Evolutionary conservation across 2,797 vertebrate species (phyloP), one percentile per base, ranked within the genome.

Genomic region (Pempheris klunzingeri): DNA sequence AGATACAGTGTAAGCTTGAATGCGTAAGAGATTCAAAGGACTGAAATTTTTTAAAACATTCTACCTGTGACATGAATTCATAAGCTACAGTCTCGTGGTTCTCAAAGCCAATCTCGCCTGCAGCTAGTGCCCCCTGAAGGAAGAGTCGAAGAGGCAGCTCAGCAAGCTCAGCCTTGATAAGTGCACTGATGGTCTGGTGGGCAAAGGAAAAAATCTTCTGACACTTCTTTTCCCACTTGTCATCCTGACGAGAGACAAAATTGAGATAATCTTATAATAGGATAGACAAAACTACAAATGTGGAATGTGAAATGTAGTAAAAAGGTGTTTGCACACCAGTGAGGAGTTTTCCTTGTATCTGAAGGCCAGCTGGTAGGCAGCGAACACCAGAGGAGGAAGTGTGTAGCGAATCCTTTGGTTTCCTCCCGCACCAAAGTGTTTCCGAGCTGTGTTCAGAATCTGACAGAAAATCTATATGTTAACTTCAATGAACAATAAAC

Each of bases 141-240:
- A 99, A 99, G 20, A 99, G 98, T 14, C 98, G 93, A 0, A 99
- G 95, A 0, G 98, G 98, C 79, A 99, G 92, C 87, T 99, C 98
- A 0, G 98, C 98, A 49, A 99, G 93, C 82, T 99, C 98, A 0
- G 98, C 98, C 92, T 99, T 99, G 83, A 99, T 99, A 73, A 99
- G 95, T 34, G 98, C 98, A 64, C 97, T 98, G 93, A 99, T 98
- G 79, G 98, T 99, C 94, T 99, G 98, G 89, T 99, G 98, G 72
- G 97, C 98, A 65, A 99, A 99, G 0, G 98, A 98, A 81, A 99
- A 99, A 82, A 99, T 99, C 95, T 99, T 99, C 96, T 99, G 98
- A 89, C 98, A 99, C 82, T 99, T 99, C 93, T 99, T 99, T 81
- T 99, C 97, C 98, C 98, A 99, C 86, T 99, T 99, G 92, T 99